phyloP scores from a whole-genome alignment of 1,140 invertebrate species.

The Drosophila sucinea region DNA sequence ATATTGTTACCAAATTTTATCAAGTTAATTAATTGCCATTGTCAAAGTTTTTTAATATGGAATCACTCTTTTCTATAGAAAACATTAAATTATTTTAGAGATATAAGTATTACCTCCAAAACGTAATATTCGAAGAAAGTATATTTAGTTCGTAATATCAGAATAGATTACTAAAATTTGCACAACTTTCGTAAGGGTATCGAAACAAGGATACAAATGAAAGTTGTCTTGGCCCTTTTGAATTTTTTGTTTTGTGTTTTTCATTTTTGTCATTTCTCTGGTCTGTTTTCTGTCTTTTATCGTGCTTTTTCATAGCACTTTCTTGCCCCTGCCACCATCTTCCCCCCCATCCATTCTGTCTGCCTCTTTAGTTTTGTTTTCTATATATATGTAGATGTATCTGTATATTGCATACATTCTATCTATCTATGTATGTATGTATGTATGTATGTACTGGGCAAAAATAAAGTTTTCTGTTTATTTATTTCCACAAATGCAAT shows the following conservation, averaged over 20 bases:
- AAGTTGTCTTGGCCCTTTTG: not conserved
- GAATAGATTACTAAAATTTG: too few relatives aligned
- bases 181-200: not conserved
- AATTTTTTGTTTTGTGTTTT: constrained; percentile 44
- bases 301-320: constrained; percentile 53
- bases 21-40: too few relatives aligned
- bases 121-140: too few relatives aligned
- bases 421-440: constrained; percentile 20
- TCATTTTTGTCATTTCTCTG: constrained; percentile 57
- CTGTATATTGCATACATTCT: not conserved
- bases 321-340: constrained; percentile 2
- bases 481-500: constrained; percentile 81
- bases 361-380: not conserved
- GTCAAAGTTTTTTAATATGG: too few relatives aligned
- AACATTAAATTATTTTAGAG: too few relatives aligned
- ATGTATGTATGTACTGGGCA: constrained; percentile 42
- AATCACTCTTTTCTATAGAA: too few relatives aligned
- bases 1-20: too few relatives aligned
- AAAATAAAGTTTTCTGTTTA: constrained; percentile 78
- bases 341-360: not conserved
- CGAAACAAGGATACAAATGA: not conserved
- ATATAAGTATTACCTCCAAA: too few relatives aligned
- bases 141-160: too few relatives aligned
- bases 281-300: constrained; percentile 58
- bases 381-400: too few relatives aligned